Conservation (phyloP, 1,140 invertebrate genomes). For the Rhagoletis pomonella region DNA sequence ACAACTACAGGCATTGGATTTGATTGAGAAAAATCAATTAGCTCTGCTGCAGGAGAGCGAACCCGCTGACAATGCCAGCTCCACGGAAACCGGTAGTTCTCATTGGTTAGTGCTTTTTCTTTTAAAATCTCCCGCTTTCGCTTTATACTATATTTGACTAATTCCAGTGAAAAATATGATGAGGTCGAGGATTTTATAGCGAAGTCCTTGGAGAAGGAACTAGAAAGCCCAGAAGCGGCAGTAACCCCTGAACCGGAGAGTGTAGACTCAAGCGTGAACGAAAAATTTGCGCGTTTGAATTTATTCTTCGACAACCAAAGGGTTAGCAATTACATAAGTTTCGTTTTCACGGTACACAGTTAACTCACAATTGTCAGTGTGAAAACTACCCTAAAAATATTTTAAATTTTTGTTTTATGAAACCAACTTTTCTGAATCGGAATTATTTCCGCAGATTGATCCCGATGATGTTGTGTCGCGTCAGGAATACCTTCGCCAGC, state of each 20-base stretch:
- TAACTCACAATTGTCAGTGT: neutral
- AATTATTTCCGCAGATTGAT: constrained; percentile 69
- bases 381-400: neutral
- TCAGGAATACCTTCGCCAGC: constrained; percentile 88
- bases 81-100: constrained; percentile 58
- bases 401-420: constrained; percentile 3
- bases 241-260: constrained; percentile 72
- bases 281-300: constrained; percentile 72
- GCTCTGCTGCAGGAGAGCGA: constrained; percentile 58
- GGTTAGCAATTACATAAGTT: neutral
- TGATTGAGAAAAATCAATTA: constrained; percentile 88
- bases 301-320: constrained; percentile 72
- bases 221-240: constrained; percentile 68
- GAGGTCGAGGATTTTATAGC: constrained; percentile 70
- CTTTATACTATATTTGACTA: neutral
- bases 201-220: constrained; percentile 66
- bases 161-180: constrained; percentile 50
- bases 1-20: constrained; percentile 88
- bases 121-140: neutral
- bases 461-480: constrained; percentile 84
- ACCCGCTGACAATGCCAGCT: constrained; percentile 58
- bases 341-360: too few relatives aligned
- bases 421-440: neutral
- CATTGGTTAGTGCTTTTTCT: constrained; percentile 25
- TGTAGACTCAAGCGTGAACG: constrained; percentile 66